Conservation (phyloP, 2,888 invertebrate species). For the Heliconius ismenius region DNA sequence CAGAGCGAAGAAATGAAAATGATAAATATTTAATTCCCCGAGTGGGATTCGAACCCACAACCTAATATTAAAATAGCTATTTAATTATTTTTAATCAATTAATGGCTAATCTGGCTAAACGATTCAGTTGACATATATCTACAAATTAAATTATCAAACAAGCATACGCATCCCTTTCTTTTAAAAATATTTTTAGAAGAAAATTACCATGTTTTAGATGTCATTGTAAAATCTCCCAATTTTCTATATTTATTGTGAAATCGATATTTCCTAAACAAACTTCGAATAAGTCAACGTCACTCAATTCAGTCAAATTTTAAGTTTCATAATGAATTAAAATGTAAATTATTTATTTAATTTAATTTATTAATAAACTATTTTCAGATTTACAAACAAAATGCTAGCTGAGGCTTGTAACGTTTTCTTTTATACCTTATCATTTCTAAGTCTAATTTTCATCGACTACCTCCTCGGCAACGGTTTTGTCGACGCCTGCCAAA, state of each 20-base stretch:
- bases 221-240: neutral
- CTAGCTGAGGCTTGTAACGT: constrained; percentile 47
- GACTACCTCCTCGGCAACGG: constrained; percentile 67
- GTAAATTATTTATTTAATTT: neutral
- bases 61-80: too few relatives aligned
- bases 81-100: too few relatives aligned
- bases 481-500: constrained; percentile 56
- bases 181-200: too few relatives aligned
- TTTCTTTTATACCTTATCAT: constrained; percentile 50
- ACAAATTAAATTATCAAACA: too few relatives aligned
- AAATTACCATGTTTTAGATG: too few relatives aligned
- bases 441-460: constrained; percentile 58
- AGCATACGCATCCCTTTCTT: too few relatives aligned
- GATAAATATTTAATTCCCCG: too few relatives aligned
- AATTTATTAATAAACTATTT: constrained; percentile 20
- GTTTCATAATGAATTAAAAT: constrained; percentile 1
- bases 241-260: neutral
- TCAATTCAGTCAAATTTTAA: neutral
- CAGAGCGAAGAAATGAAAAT: too few relatives aligned
- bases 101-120: too few relatives aligned
- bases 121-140: too few relatives aligned
- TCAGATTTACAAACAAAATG: constrained; percentile 46
- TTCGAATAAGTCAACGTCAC: constrained; percentile 1
- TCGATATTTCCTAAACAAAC: neutral
- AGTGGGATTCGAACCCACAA: too few relatives aligned